Evolutionary conservation across 2,797 vertebrate species (phyloP), one percentile per base, ranked within the genome.

Genomic region (Pseudocheirus occidentalis): DNA sequence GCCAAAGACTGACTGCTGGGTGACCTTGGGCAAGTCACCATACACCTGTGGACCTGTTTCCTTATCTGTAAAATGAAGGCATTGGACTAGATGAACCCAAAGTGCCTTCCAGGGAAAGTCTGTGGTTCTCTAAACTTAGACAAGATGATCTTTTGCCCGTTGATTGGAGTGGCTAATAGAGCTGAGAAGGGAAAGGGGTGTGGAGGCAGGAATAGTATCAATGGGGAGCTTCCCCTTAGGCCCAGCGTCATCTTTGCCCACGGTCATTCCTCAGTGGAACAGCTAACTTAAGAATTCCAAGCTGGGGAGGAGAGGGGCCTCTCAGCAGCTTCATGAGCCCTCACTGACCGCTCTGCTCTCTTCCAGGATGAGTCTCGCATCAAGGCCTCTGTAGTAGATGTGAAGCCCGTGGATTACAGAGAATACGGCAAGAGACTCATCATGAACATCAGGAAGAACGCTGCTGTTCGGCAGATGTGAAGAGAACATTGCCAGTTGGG

Each of bases 321-420:
- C 55, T 57, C 27, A 1, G 57, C 29, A 11, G 58, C 89, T 53
- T 57, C 59, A 24, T 4, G n/a, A 40, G 90, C 11, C 0, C 10
- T 98, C 93, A 96, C 97, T 52, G 54, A 6, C 91, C 0, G 0
- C 92, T 53, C 97, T 96, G 98, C 96, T 98, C 93, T 97, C 97
- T 92, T 57, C 29, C 96, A 99, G 99, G 99, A 99, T 58, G 99
- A 99, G 94, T 99, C 99, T 97, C 99, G 99, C 96, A 99, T 99
- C 98, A 99, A 99, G 98, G 99, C 99, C 11, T 99, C 99, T 0
- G 99, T 99, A 90, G 2, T 99, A 98, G 99, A 99, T 0, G 99
- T 99, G 98, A 99, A 99, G 98, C 99, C 99, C 0, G 99, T 99
- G 92, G 99, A 99, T 98, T 99, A 99, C 96, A 99, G 98, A 97